Base-by-base conservation (phyloP, 2,113 vertebrate species). In the Ascaphus truei region DNA sequence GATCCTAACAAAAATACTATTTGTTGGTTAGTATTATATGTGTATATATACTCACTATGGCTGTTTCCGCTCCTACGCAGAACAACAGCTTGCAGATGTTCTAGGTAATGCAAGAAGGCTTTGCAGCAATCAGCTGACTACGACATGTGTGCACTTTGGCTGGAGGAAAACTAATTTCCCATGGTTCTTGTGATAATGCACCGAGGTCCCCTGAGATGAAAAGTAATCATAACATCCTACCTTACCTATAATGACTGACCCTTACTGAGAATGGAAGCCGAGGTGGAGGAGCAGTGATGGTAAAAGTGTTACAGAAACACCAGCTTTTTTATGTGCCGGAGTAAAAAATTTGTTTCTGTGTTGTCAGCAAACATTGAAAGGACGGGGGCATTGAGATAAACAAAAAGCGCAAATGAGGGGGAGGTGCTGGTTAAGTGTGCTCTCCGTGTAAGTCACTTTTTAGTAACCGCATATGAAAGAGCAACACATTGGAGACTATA, bases 191-290 rank as follows among this genome's bases (percentile, higher is more conserved):
- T 34, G 58, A 36, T 48, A 68, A 68, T 59, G 65, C 52, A 50
- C 22, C 36, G n/a, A 7, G 23, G 52, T 59, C 65, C 65, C 65
- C 55, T 48, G 55, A 68, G 53, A 59, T 68, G 55, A 68, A 68
- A 68, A 58, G 55, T 55, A 68, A 68, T 68, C 65, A 57, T 33
- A 68, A 59, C 43, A 59, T 50, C 25, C 29, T 68, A 68, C 53
- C 41, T 59, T 59, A 16, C 41, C 53, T 59, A 58, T 68, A 57
- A 68, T 68, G 65, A 68, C 55, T 66, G 65, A 59, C 55, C 65
- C 43, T 68, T 48, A 41, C 65, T 29, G 55, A 68, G 55, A 68
- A 68, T 59, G 58, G 65, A 68, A 59, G 13, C 55, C 33, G 29
- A 27, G 55, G 6, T 50, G 41, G n/a, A 59, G 41, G n/a, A 59